Evolutionary conservation across 2,113 vertebrate species (phyloP).

Genomic region (Ctenodactylus gundi): DNA sequence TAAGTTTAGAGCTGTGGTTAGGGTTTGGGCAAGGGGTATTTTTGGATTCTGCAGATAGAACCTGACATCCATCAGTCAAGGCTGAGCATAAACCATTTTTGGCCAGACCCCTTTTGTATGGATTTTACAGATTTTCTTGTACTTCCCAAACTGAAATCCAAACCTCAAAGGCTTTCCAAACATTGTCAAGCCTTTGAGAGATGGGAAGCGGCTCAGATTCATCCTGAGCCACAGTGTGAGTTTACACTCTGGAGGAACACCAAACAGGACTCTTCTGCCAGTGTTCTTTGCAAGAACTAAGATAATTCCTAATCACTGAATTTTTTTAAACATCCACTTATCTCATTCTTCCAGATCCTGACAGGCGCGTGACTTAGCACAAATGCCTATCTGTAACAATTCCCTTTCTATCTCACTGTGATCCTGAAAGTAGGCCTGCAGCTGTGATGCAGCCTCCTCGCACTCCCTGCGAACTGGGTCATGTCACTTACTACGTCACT

Average conservation of each 20-base stretch:
- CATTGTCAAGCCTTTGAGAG: background rate
- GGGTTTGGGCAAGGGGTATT: too few relatives aligned
- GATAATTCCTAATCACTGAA: background rate
- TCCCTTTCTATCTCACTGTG: constrained; percentile 2
- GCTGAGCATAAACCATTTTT: background rate
- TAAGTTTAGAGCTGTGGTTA: too few relatives aligned
- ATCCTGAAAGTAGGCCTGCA: constrained; percentile 42
- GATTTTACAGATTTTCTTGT: background rate
- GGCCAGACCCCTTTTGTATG: too few relatives aligned
- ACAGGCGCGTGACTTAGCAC: background rate
- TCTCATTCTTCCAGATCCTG: background rate
- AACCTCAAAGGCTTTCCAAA: background rate
- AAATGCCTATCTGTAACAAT: constrained; percentile 42
- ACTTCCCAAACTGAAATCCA: background rate
- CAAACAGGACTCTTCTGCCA: background rate
- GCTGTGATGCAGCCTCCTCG: background rate
- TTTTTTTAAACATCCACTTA: background rate
- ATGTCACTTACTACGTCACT: background rate
- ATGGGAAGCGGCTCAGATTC: background rate
- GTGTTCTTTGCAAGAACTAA: background rate
- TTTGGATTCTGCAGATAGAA: background rate
- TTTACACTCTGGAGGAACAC: background rate
- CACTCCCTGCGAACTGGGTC: constrained; percentile 46
- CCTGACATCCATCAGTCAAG: background rate
- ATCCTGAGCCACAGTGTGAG: too few relatives aligned